Evolutionary conservation across 2,888 invertebrate genomes (phyloP).

Genomic region (Acrocera orbiculus): DNA sequence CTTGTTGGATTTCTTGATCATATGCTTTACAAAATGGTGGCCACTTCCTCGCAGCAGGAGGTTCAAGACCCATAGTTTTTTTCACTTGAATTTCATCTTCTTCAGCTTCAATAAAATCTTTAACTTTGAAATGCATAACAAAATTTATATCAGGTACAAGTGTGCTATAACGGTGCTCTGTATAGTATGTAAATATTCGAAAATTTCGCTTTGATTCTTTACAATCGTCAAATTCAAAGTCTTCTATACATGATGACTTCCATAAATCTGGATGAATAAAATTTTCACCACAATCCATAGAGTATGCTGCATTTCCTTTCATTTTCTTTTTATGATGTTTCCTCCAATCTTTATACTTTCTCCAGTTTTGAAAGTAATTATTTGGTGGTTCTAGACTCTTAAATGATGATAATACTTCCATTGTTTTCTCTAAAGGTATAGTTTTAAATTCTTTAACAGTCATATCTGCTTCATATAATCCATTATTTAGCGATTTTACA

Average conservation of each 20-base stretch:
- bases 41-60: slow-evolving; percentile 10
- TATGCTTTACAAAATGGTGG: slow-evolving; percentile 9
- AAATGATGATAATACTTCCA: slow-evolving; percentile 4
- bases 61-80: slow-evolving; percentile 7
- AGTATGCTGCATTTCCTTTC: slow-evolving; percentile 6
- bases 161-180: slow-evolving; percentile 27
- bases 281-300: slow-evolving; percentile 14
- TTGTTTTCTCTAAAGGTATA: slow-evolving; percentile 17
- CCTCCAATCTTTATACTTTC: slow-evolving; percentile 9
- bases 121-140: slow-evolving; percentile 22
- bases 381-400: slow-evolving; percentile 7
- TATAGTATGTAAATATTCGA: slow-evolving; percentile 23
- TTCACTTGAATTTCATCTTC: slow-evolving; percentile 15
- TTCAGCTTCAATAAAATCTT: slow-evolving; percentile 23
- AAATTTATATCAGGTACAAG: slow-evolving; percentile 24
- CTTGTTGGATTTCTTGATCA: too few species aligned
- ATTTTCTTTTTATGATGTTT: slow-evolving; percentile 7
- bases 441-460: slow-evolving; percentile 19
- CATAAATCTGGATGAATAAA: slow-evolving; percentile 21
- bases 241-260: slow-evolving; percentile 21
- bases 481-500: too few species aligned
- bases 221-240: slow-evolving; percentile 23
- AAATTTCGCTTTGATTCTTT: slow-evolving; percentile 26
- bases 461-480: slow-evolving; percentile 19
- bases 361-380: slow-evolving; percentile 7